Evolutionary conservation across 2,113 vertebrate genomes (phyloP), one percentile per base, ranked within the genome.

Genomic region (Chaenogobius annularis): DNA sequence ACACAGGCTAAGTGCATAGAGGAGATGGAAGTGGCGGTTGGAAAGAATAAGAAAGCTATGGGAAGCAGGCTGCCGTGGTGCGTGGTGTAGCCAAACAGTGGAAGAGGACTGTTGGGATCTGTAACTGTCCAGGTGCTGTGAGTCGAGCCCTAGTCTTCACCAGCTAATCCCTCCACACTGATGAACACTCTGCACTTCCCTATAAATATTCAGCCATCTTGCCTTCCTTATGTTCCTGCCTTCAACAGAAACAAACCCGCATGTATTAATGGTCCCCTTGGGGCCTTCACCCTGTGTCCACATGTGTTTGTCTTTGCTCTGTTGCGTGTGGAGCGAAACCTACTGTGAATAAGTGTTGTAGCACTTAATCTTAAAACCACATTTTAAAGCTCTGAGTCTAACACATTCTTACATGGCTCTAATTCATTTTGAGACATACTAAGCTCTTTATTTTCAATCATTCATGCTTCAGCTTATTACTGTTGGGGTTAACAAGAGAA

Each of bases 71-170:
- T 79, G 78, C 68, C 71, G 69, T 78, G 72, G 77, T 81, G 80
- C 80, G 56, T 73, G 78, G 62, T 75, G 76, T 40, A 73, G 83
- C 79, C 74, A 80, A 80, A 75, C 70, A 40, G 67, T 61, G 68
- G 64, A 85, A 90, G 70, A 81, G 79, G 89, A 66, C 92, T 85
- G 72, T 82, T 37, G 90, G 91, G 91, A 90, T 88, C 88, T 80
- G 75, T 91, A 91, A 91, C 72, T 71, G 79, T 81, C 86, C 90
- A 91, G 90, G 86, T 91, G 90, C 87, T 88, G 80, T 50, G 35
- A 72, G 70, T 73, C 66, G 35, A 40, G 59, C 70, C 78, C 76
- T 55, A n/a, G 63, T 69, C 77, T 83, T 66, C 73, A 77, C 69
- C 14, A 47, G 85, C 70, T 77, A 74, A 81, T 70, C 59, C 19